Conservation (phyloP, 1,140 invertebrate genomes). For the Acromyrmex echinatior region DNA sequence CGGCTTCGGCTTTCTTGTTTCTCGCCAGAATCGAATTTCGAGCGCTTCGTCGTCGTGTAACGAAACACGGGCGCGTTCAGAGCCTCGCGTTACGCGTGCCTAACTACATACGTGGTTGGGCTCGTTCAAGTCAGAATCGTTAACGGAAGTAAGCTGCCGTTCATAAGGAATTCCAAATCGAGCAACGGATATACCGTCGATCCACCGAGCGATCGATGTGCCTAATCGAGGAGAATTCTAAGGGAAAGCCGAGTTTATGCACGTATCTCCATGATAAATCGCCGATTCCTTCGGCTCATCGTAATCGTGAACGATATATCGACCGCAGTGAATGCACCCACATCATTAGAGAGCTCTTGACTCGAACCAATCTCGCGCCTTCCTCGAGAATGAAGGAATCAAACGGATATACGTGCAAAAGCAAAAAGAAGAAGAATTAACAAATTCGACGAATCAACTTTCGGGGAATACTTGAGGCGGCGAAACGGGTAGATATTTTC, state of each 20-base stretch:
- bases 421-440: neutral
- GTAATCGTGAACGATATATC: constrained; percentile 73
- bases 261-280: constrained; percentile 70
- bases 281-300: constrained; percentile 71
- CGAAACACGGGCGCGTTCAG: constrained; percentile 72
- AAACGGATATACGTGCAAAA: neutral
- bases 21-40: constrained; percentile 75
- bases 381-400: neutral
- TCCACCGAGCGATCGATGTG: constrained; percentile 30
- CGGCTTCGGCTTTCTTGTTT: constrained; percentile 73
- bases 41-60: constrained; percentile 74
- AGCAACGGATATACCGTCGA: constrained; percentile 36
- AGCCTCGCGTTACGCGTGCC: constrained; percentile 75
- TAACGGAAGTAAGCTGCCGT: constrained; percentile 48
- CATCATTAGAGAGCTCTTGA: constrained; percentile 69
- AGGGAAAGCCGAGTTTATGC: constrained; percentile 47
- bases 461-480: neutral
- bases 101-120: constrained; percentile 69
- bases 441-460: constrained; percentile 28
- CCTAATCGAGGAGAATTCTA: neutral
- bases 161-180: constrained; percentile 62
- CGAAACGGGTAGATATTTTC: neutral
- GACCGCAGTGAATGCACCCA: constrained; percentile 67
- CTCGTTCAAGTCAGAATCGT: constrained; percentile 49
- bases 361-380: constrained; percentile 21